Conservation (phyloP, 2,113 vertebrate species). For the Nothocercus julius region DNA sequence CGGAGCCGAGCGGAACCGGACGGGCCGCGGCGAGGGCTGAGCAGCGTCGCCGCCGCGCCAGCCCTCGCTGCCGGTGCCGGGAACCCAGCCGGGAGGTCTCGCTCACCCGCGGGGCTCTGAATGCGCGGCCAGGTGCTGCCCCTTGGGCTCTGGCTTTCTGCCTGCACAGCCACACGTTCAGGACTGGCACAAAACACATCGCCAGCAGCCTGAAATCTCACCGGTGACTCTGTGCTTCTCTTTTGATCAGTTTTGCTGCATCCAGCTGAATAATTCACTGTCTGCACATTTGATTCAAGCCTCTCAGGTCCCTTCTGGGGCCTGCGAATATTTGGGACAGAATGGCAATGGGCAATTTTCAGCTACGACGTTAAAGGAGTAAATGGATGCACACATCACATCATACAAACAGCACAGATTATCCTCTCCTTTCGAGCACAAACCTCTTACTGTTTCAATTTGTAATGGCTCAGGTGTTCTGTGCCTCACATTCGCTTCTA, state of each 20-base stretch:
- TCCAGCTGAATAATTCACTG: background rate
- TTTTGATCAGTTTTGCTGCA: background rate
- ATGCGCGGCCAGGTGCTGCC: background rate
- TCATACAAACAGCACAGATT: background rate
- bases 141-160: too few relatives aligned
- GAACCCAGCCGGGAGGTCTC: too few relatives aligned
- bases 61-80: too few relatives aligned
- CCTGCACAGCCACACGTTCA: background rate
- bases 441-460: background rate
- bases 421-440: background rate
- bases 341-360: background rate
- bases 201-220: background rate
- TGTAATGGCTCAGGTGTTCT: fast-evolving
- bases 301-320: background rate
- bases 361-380: background rate
- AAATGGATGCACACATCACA: fast-evolving
- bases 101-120: too few relatives aligned
- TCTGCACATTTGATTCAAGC: background rate
- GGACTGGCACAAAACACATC: fast-evolving
- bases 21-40: too few relatives aligned
- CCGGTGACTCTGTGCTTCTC: too few relatives aligned
- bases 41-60: too few relatives aligned
- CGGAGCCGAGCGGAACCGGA: too few relatives aligned
- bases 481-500: fast-evolving
- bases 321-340: background rate